A percentile compares a stretch with the other conserved stretches of the same genome.
Evolutionary conservation across 2,113 vertebrate genomes (phyloP).

Genomic region (Leptobrachium leishanense): DNA sequence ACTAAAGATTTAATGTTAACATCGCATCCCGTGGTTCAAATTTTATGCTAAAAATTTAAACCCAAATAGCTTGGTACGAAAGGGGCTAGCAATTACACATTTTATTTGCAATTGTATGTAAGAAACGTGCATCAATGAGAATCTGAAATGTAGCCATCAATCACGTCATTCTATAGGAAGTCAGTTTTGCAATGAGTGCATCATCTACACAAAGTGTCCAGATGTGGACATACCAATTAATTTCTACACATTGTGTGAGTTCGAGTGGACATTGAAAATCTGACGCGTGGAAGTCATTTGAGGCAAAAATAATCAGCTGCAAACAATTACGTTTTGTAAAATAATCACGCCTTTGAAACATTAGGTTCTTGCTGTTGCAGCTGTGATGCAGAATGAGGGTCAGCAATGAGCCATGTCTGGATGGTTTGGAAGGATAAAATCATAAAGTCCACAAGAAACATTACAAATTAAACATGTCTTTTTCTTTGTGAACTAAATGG

Average conservation of each 20-base stretch:
- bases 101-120: background rate
- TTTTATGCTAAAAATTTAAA: too few species aligned
- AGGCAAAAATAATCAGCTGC: slow-evolving; percentile 7
- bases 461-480: too few species aligned
- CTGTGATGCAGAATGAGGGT: background rate
- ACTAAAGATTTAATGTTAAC: too few species aligned
- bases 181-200: background rate
- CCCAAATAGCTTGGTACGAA: too few species aligned
- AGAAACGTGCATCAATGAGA: background rate
- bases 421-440: too few species aligned
- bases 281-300: background rate
- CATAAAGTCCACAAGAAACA: too few species aligned
- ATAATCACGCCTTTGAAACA: background rate
- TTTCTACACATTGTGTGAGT: background rate
- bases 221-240: background rate
- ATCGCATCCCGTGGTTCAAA: too few species aligned
- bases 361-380: background rate
- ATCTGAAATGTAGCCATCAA: background rate
- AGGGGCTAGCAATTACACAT: background rate
- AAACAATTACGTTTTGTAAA: background rate
- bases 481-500: too few species aligned
- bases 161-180: background rate
- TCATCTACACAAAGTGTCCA: background rate
- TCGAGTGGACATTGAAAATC: background rate
- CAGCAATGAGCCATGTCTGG: background rate